Conservation (phyloP, 2,113 vertebrate genomes). For the Trematomus loennbergii region DNA sequence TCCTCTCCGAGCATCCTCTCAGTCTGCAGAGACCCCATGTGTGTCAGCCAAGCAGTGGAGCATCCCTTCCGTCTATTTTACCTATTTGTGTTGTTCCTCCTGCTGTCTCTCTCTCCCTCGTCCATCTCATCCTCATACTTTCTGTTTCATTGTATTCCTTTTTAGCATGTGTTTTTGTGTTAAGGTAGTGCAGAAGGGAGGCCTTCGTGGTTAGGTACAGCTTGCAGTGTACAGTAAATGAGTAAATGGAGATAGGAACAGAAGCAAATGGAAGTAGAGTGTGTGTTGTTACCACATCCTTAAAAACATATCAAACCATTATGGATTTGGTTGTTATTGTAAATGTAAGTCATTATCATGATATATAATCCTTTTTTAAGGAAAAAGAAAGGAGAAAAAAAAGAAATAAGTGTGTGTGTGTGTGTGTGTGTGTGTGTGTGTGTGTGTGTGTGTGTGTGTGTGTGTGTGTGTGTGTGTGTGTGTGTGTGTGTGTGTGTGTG, state of each 20-base stretch:
- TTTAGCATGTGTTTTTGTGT: background rate
- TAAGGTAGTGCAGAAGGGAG: background rate
- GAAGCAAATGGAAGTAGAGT: background rate
- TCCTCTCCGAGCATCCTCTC: slow-evolving; percentile 61
- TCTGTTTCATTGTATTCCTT: slow-evolving; percentile 3
- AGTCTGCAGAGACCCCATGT: slow-evolving; percentile 78
- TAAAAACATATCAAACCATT: background rate
- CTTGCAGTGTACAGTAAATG: background rate
- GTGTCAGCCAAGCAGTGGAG: slow-evolving; percentile 80
- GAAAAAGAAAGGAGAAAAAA: slow-evolving; percentile 1
- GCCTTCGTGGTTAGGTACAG: background rate
- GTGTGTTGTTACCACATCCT: background rate
- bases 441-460: slow-evolving; percentile 17
- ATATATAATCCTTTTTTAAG: background rate
- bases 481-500: slow-evolving; percentile 19
- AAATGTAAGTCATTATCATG: background rate
- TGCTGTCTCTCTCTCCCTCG: slow-evolving; percentile 53
- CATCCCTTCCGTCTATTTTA: slow-evolving; percentile 75
- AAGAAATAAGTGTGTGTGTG: background rate
- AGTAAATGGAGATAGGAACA: background rate
- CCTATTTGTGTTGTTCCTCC: slow-evolving; percentile 62
- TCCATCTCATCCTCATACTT: slow-evolving; percentile 22
- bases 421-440: slow-evolving; percentile 12
- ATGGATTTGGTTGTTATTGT: background rate
- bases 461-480: slow-evolving; percentile 10